phyloP scores from a whole-genome alignment of 2,797 vertebrate genomes.

The Nyctibius grandis region DNA sequence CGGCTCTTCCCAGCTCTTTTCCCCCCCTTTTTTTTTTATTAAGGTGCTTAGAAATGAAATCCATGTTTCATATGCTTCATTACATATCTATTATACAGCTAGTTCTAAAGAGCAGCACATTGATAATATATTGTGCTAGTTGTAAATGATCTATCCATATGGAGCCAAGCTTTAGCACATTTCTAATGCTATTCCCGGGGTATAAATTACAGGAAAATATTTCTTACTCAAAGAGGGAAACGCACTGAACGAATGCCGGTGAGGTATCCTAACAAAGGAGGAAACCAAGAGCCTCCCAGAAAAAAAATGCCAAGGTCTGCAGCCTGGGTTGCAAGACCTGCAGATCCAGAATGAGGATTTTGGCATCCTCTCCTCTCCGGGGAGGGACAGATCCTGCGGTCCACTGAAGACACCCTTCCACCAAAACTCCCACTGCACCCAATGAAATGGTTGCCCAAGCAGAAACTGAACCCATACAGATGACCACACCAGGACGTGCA shows the following conservation, averaged over 20 bases:
- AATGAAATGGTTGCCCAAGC: not conserved
- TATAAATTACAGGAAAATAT: conserved; percentile 72
- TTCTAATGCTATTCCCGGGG: conserved; percentile 66
- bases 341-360: not conserved
- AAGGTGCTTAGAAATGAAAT: conserved; percentile 69
- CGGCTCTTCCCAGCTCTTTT: not conserved
- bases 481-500: accelerated
- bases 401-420: not conserved
- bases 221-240: conserved; percentile 63
- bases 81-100: conserved; percentile 75
- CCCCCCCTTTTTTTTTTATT: conserved; percentile 31
- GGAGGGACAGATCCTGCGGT: not conserved
- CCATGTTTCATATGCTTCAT: conserved; percentile 77
- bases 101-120: conserved; percentile 74
- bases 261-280: conserved; percentile 42
- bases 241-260: not conserved
- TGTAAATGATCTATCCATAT: conserved; percentile 79
- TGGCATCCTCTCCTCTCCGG: not conserved
- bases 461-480: not conserved
- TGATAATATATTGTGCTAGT: conserved; percentile 77
- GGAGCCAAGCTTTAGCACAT: conserved; percentile 70
- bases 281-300: not conserved
- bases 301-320: not conserved
- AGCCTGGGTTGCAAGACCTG: not conserved
- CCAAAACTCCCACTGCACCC: not conserved